Evolutionary conservation across 2,797 vertebrate genomes (phyloP), one percentile per base, ranked within the genome.

Genomic region (Botia kubotai): DNA sequence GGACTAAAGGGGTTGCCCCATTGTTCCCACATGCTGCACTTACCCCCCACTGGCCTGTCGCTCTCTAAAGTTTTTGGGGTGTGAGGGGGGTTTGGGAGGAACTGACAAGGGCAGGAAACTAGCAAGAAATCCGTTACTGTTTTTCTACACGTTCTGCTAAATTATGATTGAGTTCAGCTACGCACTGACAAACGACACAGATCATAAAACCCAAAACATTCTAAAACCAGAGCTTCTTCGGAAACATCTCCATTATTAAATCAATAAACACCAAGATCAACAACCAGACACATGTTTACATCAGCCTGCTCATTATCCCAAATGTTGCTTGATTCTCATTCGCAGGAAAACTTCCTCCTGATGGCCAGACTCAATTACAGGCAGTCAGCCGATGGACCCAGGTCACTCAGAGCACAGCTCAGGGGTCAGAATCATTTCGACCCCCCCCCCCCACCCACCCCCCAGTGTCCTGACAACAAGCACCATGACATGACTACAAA

Each of bases 21-120:
- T 98, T 99, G 96, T 98, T 97, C 95, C 90, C 90, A 89, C 95
- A 96, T 94, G 93, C 91, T 95, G 95, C 92, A 92, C 89, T 82
- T 83, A 92, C 90, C 90, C 91, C 92, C 93, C 90, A 94, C 95
- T 95, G 95, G 93, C 92, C 87, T 86, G 93, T 95, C 94, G 93
- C 95, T 97, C 94, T 96, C 93, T 93, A 93, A 83, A 82, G 85
- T 83, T 90, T 90, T 87, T 82, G 43, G 10, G 43, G 43, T 8
- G 8, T 48, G 87, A 90, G 87, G 89, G 91, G 91, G 92, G 92
- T 93, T 93, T 90, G 92, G 88, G 87, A 87, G 87, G 87, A 89
- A 86, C 80, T 86, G 90, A 87, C 90, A 33, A 33, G 89, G 88
- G 84, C 85, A 33, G 33, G 33, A 33, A 33, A 33, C 33, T 26